Conservation (phyloP, 2,888 invertebrate species). For the Lycophotia porphyrea region DNA sequence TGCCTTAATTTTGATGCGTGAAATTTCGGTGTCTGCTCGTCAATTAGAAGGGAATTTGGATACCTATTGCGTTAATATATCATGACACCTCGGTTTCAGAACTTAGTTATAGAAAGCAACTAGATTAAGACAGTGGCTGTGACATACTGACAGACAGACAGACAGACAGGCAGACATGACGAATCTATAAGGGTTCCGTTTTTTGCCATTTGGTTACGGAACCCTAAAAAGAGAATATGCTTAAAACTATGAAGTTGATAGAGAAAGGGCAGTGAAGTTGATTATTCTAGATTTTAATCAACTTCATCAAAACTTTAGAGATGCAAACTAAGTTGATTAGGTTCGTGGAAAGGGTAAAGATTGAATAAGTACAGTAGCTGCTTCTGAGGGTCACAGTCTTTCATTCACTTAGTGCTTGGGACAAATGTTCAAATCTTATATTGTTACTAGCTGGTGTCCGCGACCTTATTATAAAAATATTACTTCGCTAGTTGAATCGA, state of each 20-base stretch:
- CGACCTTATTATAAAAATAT: too few relatives aligned
- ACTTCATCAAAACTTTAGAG: constrained; percentile 24
- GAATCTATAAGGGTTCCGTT: too few relatives aligned
- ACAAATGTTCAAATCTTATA: not conserved
- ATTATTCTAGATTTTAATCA: constrained; percentile 22
- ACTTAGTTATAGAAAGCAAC: constrained; percentile 31
- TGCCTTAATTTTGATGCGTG: constrained; percentile 43
- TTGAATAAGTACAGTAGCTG: not conserved
- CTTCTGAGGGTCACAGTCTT: not conserved
- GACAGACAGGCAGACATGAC: too few relatives aligned
- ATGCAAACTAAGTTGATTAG: constrained; percentile 16
- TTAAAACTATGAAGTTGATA: constrained; percentile 25
- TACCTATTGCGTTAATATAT: constrained; percentile 33
- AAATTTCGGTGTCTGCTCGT: constrained; percentile 45
- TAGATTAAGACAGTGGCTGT: too few relatives aligned
- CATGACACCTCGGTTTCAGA: constrained; percentile 32
- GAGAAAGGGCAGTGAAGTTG: not conserved
- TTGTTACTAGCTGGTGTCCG: not conserved
- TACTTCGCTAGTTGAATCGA: too few relatives aligned
- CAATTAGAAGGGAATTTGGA: constrained; percentile 46
- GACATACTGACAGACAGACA: too few relatives aligned
- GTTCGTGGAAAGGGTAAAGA: not conserved
- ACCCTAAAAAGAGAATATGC: constrained; percentile 43
- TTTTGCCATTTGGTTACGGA: too few relatives aligned
- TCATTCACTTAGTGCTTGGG: not conserved